Percentiles rank a stretch among this genome's conserved stretches.
Conservation (phyloP, 2,113 vertebrate genomes). For the Chitala chitala region DNA sequence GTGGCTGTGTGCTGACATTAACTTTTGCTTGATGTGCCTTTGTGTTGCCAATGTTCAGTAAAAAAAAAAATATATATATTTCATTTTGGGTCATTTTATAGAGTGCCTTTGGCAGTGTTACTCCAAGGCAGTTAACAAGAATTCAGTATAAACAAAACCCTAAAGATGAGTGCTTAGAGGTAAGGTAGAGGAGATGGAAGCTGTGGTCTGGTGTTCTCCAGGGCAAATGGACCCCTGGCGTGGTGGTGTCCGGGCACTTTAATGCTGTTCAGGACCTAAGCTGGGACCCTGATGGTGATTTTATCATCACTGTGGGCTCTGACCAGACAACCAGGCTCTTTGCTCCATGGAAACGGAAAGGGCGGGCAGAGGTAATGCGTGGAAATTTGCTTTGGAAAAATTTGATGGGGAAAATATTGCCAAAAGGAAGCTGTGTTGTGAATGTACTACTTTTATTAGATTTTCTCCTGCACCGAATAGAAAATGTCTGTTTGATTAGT, state of each 20-base stretch:
- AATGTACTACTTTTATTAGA: not conserved
- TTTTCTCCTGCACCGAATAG: not conserved
- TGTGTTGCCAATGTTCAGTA: too few relatives aligned
- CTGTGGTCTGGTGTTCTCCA: slow-evolving; percentile 39
- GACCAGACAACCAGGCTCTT: slow-evolving; percentile 93
- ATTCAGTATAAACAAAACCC: too few relatives aligned
- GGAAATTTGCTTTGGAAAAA: slow-evolving; percentile 4
- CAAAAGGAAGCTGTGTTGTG: not conserved
- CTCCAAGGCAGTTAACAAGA: too few relatives aligned
- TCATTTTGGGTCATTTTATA: too few relatives aligned
- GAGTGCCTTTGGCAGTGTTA: too few relatives aligned
- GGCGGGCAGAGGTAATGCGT: slow-evolving; percentile 58
- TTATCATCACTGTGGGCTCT: slow-evolving; percentile 83
- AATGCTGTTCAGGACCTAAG: slow-evolving; percentile 79
- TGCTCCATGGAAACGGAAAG: slow-evolving; percentile 78
- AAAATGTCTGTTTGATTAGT: not conserved
- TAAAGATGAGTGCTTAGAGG: too few relatives aligned
- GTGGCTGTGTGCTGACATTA: too few relatives aligned
- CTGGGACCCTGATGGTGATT: slow-evolving; percentile 94
- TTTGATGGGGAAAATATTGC: not conserved
- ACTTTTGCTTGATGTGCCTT: too few relatives aligned
- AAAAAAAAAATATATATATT: too few relatives aligned
- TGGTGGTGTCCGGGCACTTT: slow-evolving; percentile 91
- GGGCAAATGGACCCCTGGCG: slow-evolving; percentile 80
- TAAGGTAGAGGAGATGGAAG: too few relatives aligned